These are phyloP conservation scores for Macrocentrus cingulum DNA, from an alignment of 1,140 invertebrate species.

Conservation along the genomic window DNA sequence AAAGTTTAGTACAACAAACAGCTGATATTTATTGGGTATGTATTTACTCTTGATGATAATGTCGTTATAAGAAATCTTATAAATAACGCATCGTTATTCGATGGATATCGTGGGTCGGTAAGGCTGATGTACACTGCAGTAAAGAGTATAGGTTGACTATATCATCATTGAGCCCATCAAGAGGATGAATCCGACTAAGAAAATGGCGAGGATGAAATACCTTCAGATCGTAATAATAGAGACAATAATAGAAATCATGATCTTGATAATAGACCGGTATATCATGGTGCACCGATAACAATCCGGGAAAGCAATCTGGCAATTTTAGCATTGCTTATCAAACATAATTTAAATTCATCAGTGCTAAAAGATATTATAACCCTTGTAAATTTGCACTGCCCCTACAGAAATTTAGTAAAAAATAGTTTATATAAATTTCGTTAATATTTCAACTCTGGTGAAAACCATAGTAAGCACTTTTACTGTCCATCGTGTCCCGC, in stretches of 20 bases:
- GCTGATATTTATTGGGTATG: no score
- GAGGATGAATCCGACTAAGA: not conserved
- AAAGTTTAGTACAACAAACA: no score
- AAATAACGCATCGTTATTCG: no score
- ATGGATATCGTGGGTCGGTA: no score
- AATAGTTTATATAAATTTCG: conserved; percentile 24
- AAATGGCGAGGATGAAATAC: not conserved
- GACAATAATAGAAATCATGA: no score
- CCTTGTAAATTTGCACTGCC: conserved; percentile 17
- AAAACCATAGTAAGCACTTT: conserved; percentile 16
- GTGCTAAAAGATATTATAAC: conserved; percentile 15
- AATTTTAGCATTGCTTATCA: conserved; percentile 11
- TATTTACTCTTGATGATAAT: no score
- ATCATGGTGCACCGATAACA: conserved; percentile 9
- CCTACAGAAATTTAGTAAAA: conserved; percentile 1
- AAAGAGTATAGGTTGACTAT: no score
- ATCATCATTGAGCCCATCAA: no score
- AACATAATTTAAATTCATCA: conserved; percentile 10
- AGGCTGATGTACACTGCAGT: no score
- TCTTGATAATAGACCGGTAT: not conserved
- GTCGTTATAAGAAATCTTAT: no score
- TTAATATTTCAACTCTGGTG: conserved; percentile 12
- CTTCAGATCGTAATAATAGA: not conserved
- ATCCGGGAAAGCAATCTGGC: conserved; percentile 18
- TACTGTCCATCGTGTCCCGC: conserved; percentile 11